Evolutionary conservation across 2,888 invertebrate species (phyloP), one percentile per base, ranked within the genome.

Genomic region (Spodoptera exigua): DNA sequence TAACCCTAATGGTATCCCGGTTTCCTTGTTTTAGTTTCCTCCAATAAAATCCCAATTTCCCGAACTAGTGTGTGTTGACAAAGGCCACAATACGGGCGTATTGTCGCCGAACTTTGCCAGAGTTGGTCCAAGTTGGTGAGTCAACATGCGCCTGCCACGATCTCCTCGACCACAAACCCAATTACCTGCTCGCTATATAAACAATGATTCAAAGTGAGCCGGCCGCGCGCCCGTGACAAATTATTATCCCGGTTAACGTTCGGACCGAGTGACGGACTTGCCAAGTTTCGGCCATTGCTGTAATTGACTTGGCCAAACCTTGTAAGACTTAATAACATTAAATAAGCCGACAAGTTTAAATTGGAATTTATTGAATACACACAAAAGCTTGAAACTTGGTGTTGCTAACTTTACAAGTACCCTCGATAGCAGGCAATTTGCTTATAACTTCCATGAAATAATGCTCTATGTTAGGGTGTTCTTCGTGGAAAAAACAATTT

Each of bases 311-410:
- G 49, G 54, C 54, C 37, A 13, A 72, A 52, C 54, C 67, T 66
- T 60, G 53, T 43, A 54, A 52, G 44, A 66, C 51, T 55, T 69
- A 69, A 72, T 65, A 66, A 21, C 67, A n/a, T 66, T 66, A 61
- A 69, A 55, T 69, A 69, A 60, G 67, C 59, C 66, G 71, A 9
- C 61, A 61, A 66, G 48, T 72, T 69, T 66, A 51, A 44, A 72
- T 72, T 69, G 61, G 68, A 61, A 36, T 72, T 66, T 66, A 69
- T 69, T 66, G 48, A 66, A 69, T 61, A 69, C 73, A 69, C 73
- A 52, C 44, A 44, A 35, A 41, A 52, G 37, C 54, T 17, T 52
- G 14, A 11, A 52, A 66, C 37, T 66, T 59, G 21, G 37, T 49
- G 49, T 47, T 39, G 18, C 13, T 9, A 68, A 51, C 46, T 55